Conservation (phyloP, 2,797 vertebrate species). For the Monodelphis domestica region DNA sequence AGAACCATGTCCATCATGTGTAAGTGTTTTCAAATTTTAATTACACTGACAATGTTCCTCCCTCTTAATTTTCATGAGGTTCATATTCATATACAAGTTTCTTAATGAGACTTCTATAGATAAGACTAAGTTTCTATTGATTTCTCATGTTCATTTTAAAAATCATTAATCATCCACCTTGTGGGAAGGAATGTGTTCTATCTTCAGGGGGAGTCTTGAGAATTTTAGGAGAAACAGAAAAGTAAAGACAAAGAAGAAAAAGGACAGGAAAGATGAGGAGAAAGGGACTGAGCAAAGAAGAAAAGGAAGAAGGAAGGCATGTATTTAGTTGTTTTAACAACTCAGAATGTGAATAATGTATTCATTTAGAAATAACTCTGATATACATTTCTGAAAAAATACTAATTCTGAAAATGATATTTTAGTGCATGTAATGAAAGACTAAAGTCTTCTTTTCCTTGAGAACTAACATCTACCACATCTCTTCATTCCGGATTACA, state of each 20-base stretch:
- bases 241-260: neutral
- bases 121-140: neutral
- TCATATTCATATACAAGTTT: neutral
- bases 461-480: neutral
- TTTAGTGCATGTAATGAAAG: neutral
- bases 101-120: neutral
- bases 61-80: neutral
- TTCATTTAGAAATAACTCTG: neutral
- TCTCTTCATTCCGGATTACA: neutral
- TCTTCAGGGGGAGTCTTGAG: neutral
- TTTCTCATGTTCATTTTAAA: neutral
- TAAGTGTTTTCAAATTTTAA: neutral
- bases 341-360: neutral
- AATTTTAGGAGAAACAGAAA: neutral
- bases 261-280: constrained; percentile 74
- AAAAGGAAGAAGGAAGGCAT: neutral
- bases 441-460: neutral
- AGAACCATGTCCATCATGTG: neutral
- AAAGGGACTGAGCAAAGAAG: neutral
- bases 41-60: neutral
- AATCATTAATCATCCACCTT: neutral
- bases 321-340: neutral
- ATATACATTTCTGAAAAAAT: too few relatives aligned
- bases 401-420: neutral
- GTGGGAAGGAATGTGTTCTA: neutral